These are phyloP conservation scores for Mormyrus iriodes DNA, from an alignment of 2,113 vertebrate genomes.

Conservation along the genomic window DNA sequence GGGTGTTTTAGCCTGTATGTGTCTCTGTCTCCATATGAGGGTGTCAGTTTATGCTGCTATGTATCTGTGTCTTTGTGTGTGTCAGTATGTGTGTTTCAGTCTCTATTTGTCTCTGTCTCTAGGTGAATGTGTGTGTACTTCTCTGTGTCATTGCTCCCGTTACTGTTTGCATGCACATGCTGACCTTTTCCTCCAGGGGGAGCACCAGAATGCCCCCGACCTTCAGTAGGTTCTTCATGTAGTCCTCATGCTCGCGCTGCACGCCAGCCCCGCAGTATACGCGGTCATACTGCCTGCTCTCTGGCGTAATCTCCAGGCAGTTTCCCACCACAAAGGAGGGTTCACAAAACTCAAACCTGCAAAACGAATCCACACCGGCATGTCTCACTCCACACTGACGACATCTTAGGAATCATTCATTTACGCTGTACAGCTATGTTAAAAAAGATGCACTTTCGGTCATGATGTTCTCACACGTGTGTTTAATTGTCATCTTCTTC, in stretches of 20 bases:
- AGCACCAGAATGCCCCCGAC: conserved; percentile 91
- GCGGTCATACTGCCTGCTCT: conserved; percentile 84
- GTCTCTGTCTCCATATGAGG: background rate
- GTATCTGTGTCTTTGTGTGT: background rate
- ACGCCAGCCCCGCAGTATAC: conserved; percentile 96
- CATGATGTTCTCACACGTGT: background rate
- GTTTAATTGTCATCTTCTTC: background rate
- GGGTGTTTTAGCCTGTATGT: background rate
- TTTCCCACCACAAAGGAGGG: conserved; percentile 89
- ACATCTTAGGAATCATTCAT: background rate
- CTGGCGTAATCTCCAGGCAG: conserved; percentile 85
- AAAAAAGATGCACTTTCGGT: background rate
- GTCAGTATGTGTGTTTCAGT: background rate
- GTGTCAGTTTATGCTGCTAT: background rate
- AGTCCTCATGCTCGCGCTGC: conserved; percentile 88
- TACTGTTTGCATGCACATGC: conserved; percentile 22
- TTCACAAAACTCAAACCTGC: conserved; percentile 94
- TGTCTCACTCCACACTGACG: background rate
- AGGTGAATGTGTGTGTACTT: background rate
- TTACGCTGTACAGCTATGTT: background rate
- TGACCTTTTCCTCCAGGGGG: conserved; percentile 92
- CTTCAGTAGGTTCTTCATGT: conserved; percentile 93
- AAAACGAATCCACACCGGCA: background rate
- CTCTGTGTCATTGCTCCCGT: background rate
- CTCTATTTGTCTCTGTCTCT: too few relatives aligned